Base-by-base conservation (phyloP, 2,888 invertebrate genomes). In the Merodon equestris region DNA sequence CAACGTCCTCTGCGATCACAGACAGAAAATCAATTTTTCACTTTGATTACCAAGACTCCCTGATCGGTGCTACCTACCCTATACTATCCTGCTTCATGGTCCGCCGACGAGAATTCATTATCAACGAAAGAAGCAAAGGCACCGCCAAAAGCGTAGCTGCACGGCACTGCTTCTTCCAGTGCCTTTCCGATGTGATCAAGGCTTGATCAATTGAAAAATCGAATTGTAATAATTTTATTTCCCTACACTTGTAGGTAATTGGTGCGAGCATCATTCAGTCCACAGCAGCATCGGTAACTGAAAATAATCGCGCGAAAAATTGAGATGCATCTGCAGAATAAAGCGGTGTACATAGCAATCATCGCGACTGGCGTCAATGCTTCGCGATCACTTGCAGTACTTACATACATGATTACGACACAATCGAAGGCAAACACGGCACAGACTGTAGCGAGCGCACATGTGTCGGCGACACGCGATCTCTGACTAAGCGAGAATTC, bases 251-350 rank as follows among this genome's bases (percentile, higher is more conserved):
- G n/a, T n/a, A n/a, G n/a, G n/a, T n/a, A n/a, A n/a, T n/a, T n/a
- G n/a, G n/a, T n/a, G n/a, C n/a, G n/a, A n/a, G n/a, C n/a, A n/a
- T n/a, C n/a, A n/a, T n/a, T 7, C 27, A 2, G 27, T 4, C 27
- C 27, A 17, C 66, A 18, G 47, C 17, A 51, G 63, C 18, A 36
- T 27, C 18, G 7, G 18, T n/a, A 4, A n/a, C 27, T 17, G 18
- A 14, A 38, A 64, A 56, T 79, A 79, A 79, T 79, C 74, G 74
- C 74, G 74, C 79, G 79, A 79, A 79, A 79, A 74, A 79, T 79
- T 74, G 79, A 79, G 79, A 74, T 79, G 58, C 79, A 79, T 74
- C 68, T 64, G 13, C 13, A 50, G 54, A 63, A 40, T 45, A 61
- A 72, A 60, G 51, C 38, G 51, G 40, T 13, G 14, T 13, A 27